Evolutionary conservation across 2,888 invertebrate genomes (phyloP).

Genomic region (Caradrina clavipalpis): DNA sequence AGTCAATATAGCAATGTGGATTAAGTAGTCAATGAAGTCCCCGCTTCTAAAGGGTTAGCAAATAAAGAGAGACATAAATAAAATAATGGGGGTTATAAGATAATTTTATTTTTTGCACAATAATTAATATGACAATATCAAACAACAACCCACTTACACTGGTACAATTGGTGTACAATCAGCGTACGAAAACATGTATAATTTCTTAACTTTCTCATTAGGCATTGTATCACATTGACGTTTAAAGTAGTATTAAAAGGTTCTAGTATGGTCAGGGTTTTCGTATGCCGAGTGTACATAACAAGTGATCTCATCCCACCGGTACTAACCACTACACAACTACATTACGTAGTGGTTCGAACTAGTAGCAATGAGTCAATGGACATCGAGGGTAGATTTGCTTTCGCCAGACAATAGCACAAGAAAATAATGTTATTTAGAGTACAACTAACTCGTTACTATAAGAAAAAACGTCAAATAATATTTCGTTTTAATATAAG

Average conservation of each 20-base stretch:
- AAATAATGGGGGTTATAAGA: conserved; percentile 32
- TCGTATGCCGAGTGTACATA: conserved; percentile 15
- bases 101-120: conserved; percentile 35
- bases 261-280: conserved; percentile 3
- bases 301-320: conserved; percentile 9
- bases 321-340: conserved; percentile 4
- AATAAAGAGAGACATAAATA: conserved; percentile 2
- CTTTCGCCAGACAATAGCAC: conserved; percentile 1
- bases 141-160: conserved; percentile 33
- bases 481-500: too few relatives aligned
- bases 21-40: too few relatives aligned
- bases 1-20: too few relatives aligned
- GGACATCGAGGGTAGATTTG: conserved; percentile 10
- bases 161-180: conserved; percentile 19
- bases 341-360: background rate
- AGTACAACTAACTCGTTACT: background rate
- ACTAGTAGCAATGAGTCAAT: conserved; percentile 3
- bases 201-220: background rate
- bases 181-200: conserved; percentile 14
- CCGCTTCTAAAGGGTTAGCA: too few relatives aligned
- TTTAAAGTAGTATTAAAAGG: background rate
- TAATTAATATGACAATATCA: conserved; percentile 43
- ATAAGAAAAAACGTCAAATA: too few relatives aligned
- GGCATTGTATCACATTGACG: background rate
- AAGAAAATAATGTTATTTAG: background rate